Percentiles rank a stretch among this genome's conserved stretches.
Evolutionary conservation across 2,888 invertebrate species (phyloP).

Genomic region (Pediacus dermestoides): DNA sequence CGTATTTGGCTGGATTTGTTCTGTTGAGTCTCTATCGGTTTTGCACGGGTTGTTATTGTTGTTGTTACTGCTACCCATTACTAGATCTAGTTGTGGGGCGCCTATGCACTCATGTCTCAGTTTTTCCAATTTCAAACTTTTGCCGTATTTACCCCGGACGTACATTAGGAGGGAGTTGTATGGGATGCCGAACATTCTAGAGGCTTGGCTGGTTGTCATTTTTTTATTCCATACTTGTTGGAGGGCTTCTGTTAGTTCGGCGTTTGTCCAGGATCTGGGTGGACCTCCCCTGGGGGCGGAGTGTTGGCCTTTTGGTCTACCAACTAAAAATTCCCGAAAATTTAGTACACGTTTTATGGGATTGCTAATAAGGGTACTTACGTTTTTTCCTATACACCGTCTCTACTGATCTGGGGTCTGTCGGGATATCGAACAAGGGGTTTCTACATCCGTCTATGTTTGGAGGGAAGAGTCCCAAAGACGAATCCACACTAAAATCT

Average conservation of each 20-base stretch:
- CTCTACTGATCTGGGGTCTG: conserved; percentile 66
- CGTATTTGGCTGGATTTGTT: conserved; percentile 44
- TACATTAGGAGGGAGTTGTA: conserved; percentile 91
- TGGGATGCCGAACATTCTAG: conserved; percentile 87
- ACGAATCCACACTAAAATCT: conserved; percentile 75
- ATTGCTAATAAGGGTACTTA: not conserved
- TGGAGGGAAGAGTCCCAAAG: conserved; percentile 70
- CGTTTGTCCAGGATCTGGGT: conserved; percentile 89
- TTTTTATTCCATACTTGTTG: conserved; percentile 95
- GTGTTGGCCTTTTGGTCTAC: conserved; percentile 86
- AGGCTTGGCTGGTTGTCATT: conserved; percentile 91
- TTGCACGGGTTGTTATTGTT: conserved; percentile 56
- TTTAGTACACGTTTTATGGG: not conserved
- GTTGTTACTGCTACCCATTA: conserved; percentile 36
- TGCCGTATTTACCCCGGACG: conserved; percentile 90
- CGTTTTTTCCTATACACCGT: too few relatives aligned
- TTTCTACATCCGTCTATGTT: conserved; percentile 72
- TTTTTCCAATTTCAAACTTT: conserved; percentile 83
- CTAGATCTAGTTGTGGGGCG: conserved; percentile 54
- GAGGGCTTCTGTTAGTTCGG: conserved; percentile 83
- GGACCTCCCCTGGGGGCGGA: conserved; percentile 88
- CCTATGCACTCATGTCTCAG: conserved; percentile 85
- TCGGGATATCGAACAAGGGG: conserved; percentile 71
- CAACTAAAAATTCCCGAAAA: conserved; percentile 54
- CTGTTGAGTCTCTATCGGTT: conserved; percentile 41